phyloP scores from a whole-genome alignment of 1,140 invertebrate genomes.

The Conus betulinus region DNA sequence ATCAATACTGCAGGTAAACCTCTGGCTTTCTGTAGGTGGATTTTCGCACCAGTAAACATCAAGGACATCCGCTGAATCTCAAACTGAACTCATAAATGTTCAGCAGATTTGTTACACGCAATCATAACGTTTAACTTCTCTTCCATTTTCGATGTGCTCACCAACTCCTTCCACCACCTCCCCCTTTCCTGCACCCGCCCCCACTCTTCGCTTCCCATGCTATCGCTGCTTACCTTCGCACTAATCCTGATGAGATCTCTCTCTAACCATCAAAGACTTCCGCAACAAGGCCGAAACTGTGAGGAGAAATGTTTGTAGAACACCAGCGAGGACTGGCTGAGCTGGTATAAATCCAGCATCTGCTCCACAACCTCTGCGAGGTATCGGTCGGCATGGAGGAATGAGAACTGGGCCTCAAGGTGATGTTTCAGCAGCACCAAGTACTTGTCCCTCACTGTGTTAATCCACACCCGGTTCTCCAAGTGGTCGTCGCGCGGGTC shows the following conservation, averaged over 20 bases:
- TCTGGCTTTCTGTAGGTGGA: too few species aligned
- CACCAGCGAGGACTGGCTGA: not conserved
- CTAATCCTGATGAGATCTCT: too few species aligned
- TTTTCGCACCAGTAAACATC: too few species aligned
- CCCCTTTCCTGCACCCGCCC: not conserved
- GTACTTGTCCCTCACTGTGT: constrained; percentile 15
- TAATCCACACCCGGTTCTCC: constrained; percentile 6
- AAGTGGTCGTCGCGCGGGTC: not conserved
- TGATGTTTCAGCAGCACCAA: constrained; percentile 33
- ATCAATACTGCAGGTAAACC: too few species aligned
- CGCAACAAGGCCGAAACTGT: constrained; percentile 6
- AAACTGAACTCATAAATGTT: too few species aligned
- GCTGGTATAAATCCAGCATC: not conserved
- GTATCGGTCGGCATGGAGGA: constrained; percentile 30
- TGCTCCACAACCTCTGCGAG: constrained; percentile 13
- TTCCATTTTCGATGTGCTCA: too few species aligned
- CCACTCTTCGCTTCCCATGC: not conserved
- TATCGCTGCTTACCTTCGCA: too few species aligned
- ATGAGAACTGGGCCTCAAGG: constrained; percentile 31
- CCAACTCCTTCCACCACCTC: too few species aligned
- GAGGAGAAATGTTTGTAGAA: constrained; percentile 24
- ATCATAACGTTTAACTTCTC: too few species aligned
- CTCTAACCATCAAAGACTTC: not conserved
- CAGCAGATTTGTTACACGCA: too few species aligned
- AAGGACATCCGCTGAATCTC: too few species aligned